Evolutionary conservation across 2,797 vertebrate genomes (phyloP).

Genomic region (Coreius guichenoti): DNA sequence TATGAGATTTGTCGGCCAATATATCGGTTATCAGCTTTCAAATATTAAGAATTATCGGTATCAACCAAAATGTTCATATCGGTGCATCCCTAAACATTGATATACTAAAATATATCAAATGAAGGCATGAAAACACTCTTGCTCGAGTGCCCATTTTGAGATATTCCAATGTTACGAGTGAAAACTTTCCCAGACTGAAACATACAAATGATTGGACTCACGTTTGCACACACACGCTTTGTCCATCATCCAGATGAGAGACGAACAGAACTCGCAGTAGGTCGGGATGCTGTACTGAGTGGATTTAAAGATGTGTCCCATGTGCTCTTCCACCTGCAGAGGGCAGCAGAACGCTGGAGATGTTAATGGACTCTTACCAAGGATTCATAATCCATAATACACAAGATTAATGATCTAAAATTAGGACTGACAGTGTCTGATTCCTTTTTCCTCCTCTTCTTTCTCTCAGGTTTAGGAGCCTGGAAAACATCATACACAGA

Average conservation of each 20-base stretch:
- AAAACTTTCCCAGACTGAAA: background rate
- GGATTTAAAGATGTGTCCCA: conserved; percentile 96
- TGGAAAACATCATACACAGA: conserved; percentile 48
- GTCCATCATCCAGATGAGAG: conserved; percentile 99
- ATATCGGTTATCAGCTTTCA: too few species aligned
- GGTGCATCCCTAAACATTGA: too few species aligned
- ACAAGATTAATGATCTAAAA: background rate
- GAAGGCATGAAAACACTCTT: background rate
- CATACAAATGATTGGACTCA: conserved; percentile 74
- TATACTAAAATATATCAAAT: too few species aligned
- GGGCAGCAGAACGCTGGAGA: conserved; percentile 45
- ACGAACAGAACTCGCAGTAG: conserved; percentile 97
- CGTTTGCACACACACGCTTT: conserved; percentile 96
- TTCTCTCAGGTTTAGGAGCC: conserved; percentile 80
- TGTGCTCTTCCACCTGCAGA: conserved; percentile 93
- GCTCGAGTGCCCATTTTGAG: background rate
- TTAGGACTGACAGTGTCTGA: conserved; percentile 77
- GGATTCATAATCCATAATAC: conserved; percentile 22
- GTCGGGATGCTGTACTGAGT: conserved; percentile 99
- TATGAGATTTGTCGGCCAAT: too few species aligned
- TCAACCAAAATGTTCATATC: too few species aligned
- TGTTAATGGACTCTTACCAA: conserved; percentile 22
- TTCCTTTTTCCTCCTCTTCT: conserved; percentile 87
- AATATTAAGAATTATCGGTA: too few species aligned
- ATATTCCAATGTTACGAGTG: background rate